Base-by-base conservation (phyloP, 2,888 invertebrate species). In the Sympetrum striolatum region DNA sequence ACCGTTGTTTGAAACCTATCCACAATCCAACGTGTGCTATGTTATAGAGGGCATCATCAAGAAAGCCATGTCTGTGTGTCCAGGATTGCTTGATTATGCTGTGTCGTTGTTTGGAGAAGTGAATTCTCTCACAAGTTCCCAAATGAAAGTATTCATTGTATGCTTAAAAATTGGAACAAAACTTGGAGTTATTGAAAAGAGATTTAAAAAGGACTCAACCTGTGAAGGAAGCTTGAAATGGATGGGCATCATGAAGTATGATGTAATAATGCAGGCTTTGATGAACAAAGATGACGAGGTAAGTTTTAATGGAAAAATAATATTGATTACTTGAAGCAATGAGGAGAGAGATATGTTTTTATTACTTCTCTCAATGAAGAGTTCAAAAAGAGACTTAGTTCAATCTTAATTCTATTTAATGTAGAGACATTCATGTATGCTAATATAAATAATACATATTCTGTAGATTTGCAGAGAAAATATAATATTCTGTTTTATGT, bases 271-370 rank as follows among this genome's bases (percentile, higher is more conserved):
- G 91, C 92, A 93, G 90, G 96, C 96, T 5, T 95, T 96, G 48
- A 94, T 95, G 0, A 95, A 96, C 92, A 94, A 94, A 6, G 94
- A 94, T 86, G 96, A 96, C 90, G 95, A 96, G 94, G 96, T 96
- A 92, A 92, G 53, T 53, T 53, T 53, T 53, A 0, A 44, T 6
- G 44, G 10, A 18, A 53, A 8, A 53, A 3, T 53, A 8, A 53
- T 53, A 1, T 53, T 3, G 0, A 18, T 18, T 18, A 18, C 44
- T 10, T 6, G 4, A 44, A 44, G 44, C 10, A 0, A 44, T 44
- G 0, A 8, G n/a, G n/a, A 44, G 44, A 8, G 10, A 44, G 10
- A 8, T 8, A 44, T 44, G 0, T 44, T 44, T 3, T 10, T 44
- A 8, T 39, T 39, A 39, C 2, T 39, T 39, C 6, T 2, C 39